Conservation (phyloP, 2,888 invertebrate genomes). For the Watsonalla binaria region DNA sequence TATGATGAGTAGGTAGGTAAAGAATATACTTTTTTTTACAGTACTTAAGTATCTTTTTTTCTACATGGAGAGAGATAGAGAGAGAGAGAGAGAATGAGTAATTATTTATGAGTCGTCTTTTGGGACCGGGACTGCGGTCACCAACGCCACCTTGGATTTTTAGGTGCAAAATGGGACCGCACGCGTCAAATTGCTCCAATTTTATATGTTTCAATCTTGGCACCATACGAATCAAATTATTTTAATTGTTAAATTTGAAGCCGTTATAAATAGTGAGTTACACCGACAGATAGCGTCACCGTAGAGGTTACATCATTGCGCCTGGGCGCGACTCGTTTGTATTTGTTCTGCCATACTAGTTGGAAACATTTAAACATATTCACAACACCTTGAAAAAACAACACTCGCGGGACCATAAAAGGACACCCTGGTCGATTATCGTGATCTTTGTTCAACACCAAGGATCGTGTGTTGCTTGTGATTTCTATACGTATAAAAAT, state of each 20-base stretch:
- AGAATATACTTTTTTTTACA: no score
- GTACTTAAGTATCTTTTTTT: no score
- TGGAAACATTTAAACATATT: conserved; percentile 32
- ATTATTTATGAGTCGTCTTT: no score
- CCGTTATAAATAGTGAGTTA: conserved; percentile 45
- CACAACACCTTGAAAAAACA: conserved; percentile 24
- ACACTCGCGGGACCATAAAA: conserved; percentile 15
- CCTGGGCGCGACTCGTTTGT: conserved; percentile 49
- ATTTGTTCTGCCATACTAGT: conserved; percentile 47
- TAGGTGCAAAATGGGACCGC: no score
- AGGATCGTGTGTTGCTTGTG: background rate
- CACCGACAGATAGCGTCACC: conserved; percentile 46
- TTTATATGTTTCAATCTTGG: no score
- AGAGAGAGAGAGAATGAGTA: no score
- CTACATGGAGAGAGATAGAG: no score
- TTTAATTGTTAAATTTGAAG: conserved; percentile 30
- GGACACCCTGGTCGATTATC: conserved; percentile 9
- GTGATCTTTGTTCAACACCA: background rate
- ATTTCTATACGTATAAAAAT: no score
- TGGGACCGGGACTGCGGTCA: no score
- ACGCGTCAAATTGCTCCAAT: no score
- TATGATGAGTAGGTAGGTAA: no score
- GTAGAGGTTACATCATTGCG: conserved; percentile 50
- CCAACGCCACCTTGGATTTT: no score
- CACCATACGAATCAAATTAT: conserved; percentile 18